These are phyloP conservation scores for Drosophila atripex DNA, from an alignment of 2,888 invertebrate species.

Conservation along the genomic window DNA sequence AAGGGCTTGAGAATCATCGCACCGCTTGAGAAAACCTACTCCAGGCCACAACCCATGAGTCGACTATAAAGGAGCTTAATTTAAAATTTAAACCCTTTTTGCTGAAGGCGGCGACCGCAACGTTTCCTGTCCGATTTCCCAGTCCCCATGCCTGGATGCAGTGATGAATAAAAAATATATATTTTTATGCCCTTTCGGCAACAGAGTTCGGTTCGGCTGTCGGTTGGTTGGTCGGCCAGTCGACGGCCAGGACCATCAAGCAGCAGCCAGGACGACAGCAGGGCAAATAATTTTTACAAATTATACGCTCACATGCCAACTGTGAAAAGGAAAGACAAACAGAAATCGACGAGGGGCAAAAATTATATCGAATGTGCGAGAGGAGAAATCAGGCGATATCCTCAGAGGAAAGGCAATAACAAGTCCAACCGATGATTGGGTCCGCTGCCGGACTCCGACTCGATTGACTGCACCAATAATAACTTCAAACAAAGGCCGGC, in stretches of 20 bases:
- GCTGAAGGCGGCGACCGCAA: slow-evolving; percentile 70
- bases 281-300: slow-evolving; percentile 75
- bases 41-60: slow-evolving; percentile 11
- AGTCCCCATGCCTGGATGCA: slow-evolving; percentile 52
- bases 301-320: slow-evolving; percentile 74
- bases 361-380: slow-evolving; percentile 45
- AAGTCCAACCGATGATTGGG: slow-evolving; percentile 47
- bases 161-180: slow-evolving; percentile 64
- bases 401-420: slow-evolving; percentile 59
- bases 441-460: slow-evolving; percentile 40
- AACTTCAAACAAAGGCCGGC: slow-evolving; percentile 71
- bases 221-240: neutral
- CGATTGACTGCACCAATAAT: slow-evolving; percentile 66
- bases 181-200: slow-evolving; percentile 54
- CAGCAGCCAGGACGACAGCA: slow-evolving; percentile 55
- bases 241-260: slow-evolving; percentile 14
- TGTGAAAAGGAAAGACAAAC: slow-evolving; percentile 59
- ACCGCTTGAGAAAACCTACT: slow-evolving; percentile 1
- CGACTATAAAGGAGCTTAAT: slow-evolving; percentile 62
- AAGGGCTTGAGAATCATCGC: slow-evolving; percentile 43
- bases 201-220: slow-evolving; percentile 14
- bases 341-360: slow-evolving; percentile 31
- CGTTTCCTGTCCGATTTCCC: slow-evolving; percentile 57
- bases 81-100: slow-evolving; percentile 73
- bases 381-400: slow-evolving; percentile 57